phyloP scores from a whole-genome alignment of 1,140 invertebrate genomes.

The Centruroides sculpturatus region DNA sequence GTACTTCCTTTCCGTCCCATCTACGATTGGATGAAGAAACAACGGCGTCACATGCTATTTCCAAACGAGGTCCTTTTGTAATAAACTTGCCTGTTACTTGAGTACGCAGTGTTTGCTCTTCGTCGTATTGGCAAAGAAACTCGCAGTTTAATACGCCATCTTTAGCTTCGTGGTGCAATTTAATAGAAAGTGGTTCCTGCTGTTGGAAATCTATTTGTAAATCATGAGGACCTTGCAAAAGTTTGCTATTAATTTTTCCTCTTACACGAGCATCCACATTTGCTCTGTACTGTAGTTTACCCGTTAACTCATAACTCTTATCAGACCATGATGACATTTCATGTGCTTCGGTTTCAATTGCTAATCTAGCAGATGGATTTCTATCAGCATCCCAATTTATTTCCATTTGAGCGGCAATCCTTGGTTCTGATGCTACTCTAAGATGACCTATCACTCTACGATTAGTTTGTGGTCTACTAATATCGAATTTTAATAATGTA shows the following conservation, averaged over 20 bases:
- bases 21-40: slow-evolving; percentile 8
- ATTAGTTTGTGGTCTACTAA: background rate
- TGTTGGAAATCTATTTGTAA: slow-evolving; percentile 5
- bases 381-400: slow-evolving; percentile 10
- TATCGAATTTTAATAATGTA: slow-evolving; percentile 1
- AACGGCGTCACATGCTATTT: slow-evolving; percentile 1
- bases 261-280: slow-evolving; percentile 4
- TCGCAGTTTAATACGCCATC: slow-evolving; percentile 1
- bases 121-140: background rate
- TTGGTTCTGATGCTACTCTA: background rate
- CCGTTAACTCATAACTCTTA: slow-evolving; percentile 6
- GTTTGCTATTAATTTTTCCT: slow-evolving; percentile 1
- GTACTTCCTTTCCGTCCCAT: slow-evolving; percentile 9
- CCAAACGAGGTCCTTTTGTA: background rate
- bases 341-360: background rate
- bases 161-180: slow-evolving; percentile 4
- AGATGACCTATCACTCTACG: slow-evolving; percentile 1
- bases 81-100: slow-evolving; percentile 5
- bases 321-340: background rate
- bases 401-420: background rate
- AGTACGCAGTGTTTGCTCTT: background rate
- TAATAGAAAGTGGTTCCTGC: slow-evolving; percentile 2
- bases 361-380: slow-evolving; percentile 3
- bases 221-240: slow-evolving; percentile 8
- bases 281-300: slow-evolving; percentile 1